Conservation (phyloP, 2,797 vertebrate genomes). For the Holocentrus rufus region DNA sequence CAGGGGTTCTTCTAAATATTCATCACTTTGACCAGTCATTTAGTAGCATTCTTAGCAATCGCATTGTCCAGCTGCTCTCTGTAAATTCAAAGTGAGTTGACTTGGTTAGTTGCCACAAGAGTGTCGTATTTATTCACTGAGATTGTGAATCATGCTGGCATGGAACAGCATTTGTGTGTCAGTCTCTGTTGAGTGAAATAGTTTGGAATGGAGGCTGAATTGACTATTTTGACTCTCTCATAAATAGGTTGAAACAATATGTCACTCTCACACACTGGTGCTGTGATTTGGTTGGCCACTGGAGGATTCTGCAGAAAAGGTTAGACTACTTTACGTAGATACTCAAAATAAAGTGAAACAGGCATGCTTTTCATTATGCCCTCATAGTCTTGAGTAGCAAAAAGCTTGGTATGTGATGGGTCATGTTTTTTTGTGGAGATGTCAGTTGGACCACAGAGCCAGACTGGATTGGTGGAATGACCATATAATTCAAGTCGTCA, state of each 20-base stretch:
- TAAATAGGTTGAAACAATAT: conserved; percentile 9
- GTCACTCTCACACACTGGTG: neutral
- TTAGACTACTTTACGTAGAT: conserved; percentile 16
- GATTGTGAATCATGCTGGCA: conserved; percentile 3
- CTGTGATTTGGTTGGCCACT: conserved; percentile 17
- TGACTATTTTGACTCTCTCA: conserved; percentile 2
- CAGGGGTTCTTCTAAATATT: too few species aligned
- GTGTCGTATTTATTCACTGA: neutral
- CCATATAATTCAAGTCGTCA: conserved; percentile 79
- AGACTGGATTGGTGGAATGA: conserved; percentile 54
- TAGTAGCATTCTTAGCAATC: too few species aligned
- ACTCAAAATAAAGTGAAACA: conserved; percentile 39
- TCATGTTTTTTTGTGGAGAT: conserved; percentile 71
- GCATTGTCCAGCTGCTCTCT: neutral
- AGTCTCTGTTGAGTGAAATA: neutral
- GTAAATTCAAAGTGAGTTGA: neutral
- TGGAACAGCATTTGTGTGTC: neutral
- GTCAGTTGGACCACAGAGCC: conserved; percentile 65
- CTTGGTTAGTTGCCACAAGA: conserved; percentile 3
- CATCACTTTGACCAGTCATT: too few species aligned
- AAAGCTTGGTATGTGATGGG: conserved; percentile 64
- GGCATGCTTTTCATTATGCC: conserved; percentile 59
- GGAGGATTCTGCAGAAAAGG: conserved; percentile 1
- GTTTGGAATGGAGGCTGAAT: conserved; percentile 6
- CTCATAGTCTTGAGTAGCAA: conserved; percentile 35